Percentiles rank a stretch among this genome's conserved stretches.
These are phyloP conservation scores for Steinernema hermaphroditum DNA, from an alignment of 2,888 invertebrate species.

Conservation along the genomic window DNA sequence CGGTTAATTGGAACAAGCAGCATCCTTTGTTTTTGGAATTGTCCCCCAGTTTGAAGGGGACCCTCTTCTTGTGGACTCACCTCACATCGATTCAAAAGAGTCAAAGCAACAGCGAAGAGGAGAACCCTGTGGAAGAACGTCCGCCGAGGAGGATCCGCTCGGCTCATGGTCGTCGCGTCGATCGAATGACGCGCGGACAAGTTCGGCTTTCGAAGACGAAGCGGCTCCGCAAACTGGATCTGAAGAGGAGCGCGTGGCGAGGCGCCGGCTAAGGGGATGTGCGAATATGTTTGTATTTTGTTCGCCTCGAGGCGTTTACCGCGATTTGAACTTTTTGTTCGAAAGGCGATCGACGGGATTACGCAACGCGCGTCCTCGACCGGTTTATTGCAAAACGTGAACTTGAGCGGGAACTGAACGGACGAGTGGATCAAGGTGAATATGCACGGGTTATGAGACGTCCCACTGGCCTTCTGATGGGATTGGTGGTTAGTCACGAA, in stretches of 20 bases:
- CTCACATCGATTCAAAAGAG: neutral
- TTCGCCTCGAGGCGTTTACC: constrained; percentile 10
- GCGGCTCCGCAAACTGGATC: constrained; percentile 26
- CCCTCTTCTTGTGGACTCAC: no score
- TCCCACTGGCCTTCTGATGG: neutral
- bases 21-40: no score
- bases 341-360: neutral
- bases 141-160: constrained; percentile 11
- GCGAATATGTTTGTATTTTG: constrained; percentile 31
- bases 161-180: constrained; percentile 5
- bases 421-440: neutral
- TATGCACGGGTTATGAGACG: neutral
- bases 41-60: no score
- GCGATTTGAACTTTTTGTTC: constrained; percentile 18
- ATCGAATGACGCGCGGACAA: constrained; percentile 28
- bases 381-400: constrained; percentile 28
- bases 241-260: constrained; percentile 10
- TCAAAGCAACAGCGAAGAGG: neutral
- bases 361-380: constrained; percentile 11
- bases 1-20: neutral
- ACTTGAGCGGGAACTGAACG: neutral
- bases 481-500: neutral
- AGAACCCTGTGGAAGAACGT: neutral
- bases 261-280: constrained; percentile 13
- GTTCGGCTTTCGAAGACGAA: constrained; percentile 25